Evolutionary conservation across 2,888 invertebrate genomes (phyloP).

Genomic region (Chymomyza amoena): DNA sequence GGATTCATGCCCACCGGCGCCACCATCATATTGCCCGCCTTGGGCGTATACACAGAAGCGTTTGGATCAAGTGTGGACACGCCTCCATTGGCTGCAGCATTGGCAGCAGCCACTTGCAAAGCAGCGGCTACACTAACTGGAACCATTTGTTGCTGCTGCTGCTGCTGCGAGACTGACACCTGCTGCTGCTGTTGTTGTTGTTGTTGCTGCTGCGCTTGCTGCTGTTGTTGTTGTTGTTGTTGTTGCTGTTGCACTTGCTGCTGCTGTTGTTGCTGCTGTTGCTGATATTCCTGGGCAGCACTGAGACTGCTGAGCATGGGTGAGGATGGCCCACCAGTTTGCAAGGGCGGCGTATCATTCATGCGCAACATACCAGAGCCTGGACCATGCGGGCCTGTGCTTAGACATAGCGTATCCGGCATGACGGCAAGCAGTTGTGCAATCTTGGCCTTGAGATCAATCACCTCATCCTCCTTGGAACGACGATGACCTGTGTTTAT

Average conservation of each 20-base stretch:
- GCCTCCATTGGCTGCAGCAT: constrained; percentile 51
- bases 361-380: constrained; percentile 82
- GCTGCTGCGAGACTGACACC: not conserved
- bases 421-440: constrained; percentile 96
- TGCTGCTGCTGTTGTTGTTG: constrained; percentile 20
- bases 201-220: constrained; percentile 25
- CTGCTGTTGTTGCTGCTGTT: constrained; percentile 53
- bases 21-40: constrained; percentile 80
- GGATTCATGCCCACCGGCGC: constrained; percentile 68
- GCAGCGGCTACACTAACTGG: constrained; percentile 71
- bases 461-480: constrained; percentile 93
- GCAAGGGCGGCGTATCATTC: constrained; percentile 79
- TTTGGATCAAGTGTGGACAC: constrained; percentile 88
- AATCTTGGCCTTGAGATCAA: constrained; percentile 92
- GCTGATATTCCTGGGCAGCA: constrained; percentile 62
- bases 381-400: constrained; percentile 80
- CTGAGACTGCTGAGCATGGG: constrained; percentile 77
- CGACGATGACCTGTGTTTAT: constrained; percentile 84
- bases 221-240: constrained; percentile 24
- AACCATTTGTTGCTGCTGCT: constrained; percentile 43
- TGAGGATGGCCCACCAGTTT: constrained; percentile 76
- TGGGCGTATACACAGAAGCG: constrained; percentile 94
- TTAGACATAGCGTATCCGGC: constrained; percentile 83
- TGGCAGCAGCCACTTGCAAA: constrained; percentile 54
- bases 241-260: constrained; percentile 49